phyloP scores from a whole-genome alignment of 2,888 invertebrate genomes.

The Lampropteryx suffumata region DNA sequence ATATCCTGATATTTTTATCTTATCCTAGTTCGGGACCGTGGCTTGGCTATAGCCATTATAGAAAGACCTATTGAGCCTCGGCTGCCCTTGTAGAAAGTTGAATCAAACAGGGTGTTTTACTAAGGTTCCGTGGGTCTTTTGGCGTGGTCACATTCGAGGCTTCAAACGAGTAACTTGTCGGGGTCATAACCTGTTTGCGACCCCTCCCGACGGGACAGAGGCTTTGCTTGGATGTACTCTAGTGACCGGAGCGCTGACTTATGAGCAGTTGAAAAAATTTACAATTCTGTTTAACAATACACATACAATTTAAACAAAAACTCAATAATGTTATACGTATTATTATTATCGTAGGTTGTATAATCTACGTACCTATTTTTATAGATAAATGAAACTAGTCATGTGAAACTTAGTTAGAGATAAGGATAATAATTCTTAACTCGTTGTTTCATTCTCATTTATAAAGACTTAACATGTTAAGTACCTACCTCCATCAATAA shows the following conservation, averaged over 20 bases:
- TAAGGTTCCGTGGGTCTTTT: conserved; percentile 53
- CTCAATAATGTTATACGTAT: too few species aligned
- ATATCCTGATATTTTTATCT: conserved; percentile 73
- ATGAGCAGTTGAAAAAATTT: conserved; percentile 56
- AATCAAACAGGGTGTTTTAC: conserved; percentile 41
- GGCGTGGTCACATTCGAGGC: conserved; percentile 63
- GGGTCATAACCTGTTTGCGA: conserved; percentile 83
- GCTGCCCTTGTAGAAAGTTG: conserved; percentile 30
- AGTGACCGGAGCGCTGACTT: conserved; percentile 63
- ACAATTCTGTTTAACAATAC: too few species aligned
- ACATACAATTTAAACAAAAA: too few species aligned
- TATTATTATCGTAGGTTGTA: too few species aligned
- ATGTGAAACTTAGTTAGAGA: too few species aligned
- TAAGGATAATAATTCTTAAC: too few species aligned
- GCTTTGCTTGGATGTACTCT: conserved; percentile 68
- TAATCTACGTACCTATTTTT: too few species aligned
- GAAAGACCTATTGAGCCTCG: conserved; percentile 43
- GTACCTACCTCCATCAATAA: neutral
- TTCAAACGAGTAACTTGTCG: conserved; percentile 80
- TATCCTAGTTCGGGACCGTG: conserved; percentile 73
- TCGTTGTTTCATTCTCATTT: neutral
- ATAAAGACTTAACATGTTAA: neutral
- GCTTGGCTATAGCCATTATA: conserved; percentile 52
- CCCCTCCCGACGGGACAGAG: conserved; percentile 75
- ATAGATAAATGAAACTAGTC: too few species aligned